phyloP scores from a whole-genome alignment of 2,888 invertebrate species.

The Lepidocyrtoides sp. region DNA sequence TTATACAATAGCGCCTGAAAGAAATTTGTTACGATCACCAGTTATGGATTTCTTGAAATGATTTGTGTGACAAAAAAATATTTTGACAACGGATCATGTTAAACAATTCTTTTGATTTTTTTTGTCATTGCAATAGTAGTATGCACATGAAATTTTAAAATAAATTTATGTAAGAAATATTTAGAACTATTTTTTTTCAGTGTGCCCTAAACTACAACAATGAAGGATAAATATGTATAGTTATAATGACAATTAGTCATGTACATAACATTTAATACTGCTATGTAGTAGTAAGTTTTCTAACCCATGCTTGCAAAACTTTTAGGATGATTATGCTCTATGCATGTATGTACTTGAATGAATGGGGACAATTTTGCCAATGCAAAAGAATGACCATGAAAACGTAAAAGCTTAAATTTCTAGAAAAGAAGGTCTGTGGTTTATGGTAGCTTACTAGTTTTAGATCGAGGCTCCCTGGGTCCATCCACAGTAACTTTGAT shows the following conservation, averaged over 20 bases:
- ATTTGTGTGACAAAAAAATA: slow-evolving; percentile 65
- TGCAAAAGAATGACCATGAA: slow-evolving; percentile 1
- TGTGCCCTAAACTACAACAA: too few relatives aligned
- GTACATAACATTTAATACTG: too few relatives aligned
- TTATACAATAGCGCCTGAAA: neutral
- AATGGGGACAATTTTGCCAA: neutral
- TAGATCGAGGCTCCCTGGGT: slow-evolving; percentile 89
- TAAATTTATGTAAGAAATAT: too few relatives aligned
- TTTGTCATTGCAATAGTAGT: too few relatives aligned
- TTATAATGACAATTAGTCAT: too few relatives aligned
- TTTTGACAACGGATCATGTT: neutral
- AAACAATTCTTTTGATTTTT: neutral
- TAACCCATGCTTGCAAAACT: too few relatives aligned
- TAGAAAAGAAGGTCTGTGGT: neutral
- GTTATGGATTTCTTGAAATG: slow-evolving; percentile 58
- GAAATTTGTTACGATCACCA: slow-evolving; percentile 71
- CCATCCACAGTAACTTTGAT: slow-evolving; percentile 91
- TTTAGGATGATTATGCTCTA: neutral
- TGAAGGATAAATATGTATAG: too few relatives aligned
- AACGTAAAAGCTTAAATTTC: neutral
- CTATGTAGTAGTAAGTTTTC: too few relatives aligned
- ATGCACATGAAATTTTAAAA: too few relatives aligned
- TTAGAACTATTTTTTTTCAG: too few relatives aligned
- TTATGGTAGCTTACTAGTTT: slow-evolving; percentile 82
- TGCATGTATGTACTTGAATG: neutral